Conservation (phyloP, 2,888 invertebrate species). For the Andrena marginata region DNA sequence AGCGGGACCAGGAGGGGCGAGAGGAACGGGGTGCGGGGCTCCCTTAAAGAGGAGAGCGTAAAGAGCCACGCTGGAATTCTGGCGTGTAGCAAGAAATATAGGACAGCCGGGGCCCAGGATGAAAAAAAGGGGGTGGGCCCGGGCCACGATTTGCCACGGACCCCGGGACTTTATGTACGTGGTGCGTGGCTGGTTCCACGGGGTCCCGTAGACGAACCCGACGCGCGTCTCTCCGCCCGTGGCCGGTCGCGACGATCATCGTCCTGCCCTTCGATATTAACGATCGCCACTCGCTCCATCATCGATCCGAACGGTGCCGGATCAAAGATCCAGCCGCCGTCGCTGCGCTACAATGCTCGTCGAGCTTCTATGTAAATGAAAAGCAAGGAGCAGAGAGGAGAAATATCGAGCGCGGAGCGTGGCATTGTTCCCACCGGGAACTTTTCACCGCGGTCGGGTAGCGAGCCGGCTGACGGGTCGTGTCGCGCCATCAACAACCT, state of each 20-base stretch:
- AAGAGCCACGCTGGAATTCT: conserved; percentile 74
- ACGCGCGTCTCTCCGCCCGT: not conserved
- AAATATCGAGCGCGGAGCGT: conserved; percentile 14
- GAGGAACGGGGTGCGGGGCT: conserved; percentile 54
- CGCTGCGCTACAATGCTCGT: not conserved
- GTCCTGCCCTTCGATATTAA: not conserved
- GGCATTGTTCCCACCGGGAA: not conserved
- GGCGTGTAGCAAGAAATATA: conserved; percentile 75
- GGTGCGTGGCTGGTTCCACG: conserved; percentile 59
- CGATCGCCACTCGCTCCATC: not conserved
- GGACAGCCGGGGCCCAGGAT: conserved; percentile 69
- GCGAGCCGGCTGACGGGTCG: conserved; percentile 5
- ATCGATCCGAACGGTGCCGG: not conserved
- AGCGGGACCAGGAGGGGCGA: conserved; percentile 17
- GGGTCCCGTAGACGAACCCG: conserved; percentile 54
- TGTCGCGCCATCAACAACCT: not conserved
- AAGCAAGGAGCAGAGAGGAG: conserved; percentile 3
- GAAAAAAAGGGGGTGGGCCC: conserved; percentile 77
- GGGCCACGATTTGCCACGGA: conserved; percentile 79
- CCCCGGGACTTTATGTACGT: conserved; percentile 66
- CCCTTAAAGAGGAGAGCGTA: conserved; percentile 73
- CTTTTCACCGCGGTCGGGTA: not conserved
- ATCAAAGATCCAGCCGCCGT: not conserved
- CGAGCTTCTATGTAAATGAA: not conserved
- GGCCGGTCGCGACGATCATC: not conserved